Conservation (phyloP, 2,797 vertebrate genomes). For the Melanotaenia boesemani region DNA sequence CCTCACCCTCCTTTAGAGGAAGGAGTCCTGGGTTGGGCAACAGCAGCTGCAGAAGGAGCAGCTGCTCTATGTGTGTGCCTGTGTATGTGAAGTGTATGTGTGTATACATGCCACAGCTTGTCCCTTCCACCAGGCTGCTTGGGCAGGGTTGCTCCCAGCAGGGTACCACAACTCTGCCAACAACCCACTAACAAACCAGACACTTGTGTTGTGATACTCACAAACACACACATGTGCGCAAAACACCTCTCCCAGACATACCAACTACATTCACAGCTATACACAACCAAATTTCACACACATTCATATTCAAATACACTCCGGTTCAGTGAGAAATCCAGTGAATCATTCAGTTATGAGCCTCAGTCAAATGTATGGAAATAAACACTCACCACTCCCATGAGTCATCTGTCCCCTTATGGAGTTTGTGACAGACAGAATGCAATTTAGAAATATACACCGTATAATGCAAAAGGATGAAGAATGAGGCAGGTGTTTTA, state of each 20-base stretch:
- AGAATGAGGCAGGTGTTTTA: slow-evolving; percentile 66
- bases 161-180: slow-evolving; percentile 81
- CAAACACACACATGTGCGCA: slow-evolving; percentile 32
- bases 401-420: slow-evolving; percentile 62
- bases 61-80: slow-evolving; percentile 71
- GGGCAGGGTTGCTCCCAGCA: slow-evolving; percentile 82
- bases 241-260: slow-evolving; percentile 48
- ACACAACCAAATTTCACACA: slow-evolving; percentile 65
- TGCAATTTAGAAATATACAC: slow-evolving; percentile 64
- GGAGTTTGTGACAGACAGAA: slow-evolving; percentile 69
- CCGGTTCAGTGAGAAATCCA: slow-evolving; percentile 54
- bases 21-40: slow-evolving; percentile 74
- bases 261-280: slow-evolving; percentile 54
- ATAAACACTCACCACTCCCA: slow-evolving; percentile 64
- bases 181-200: slow-evolving; percentile 68
- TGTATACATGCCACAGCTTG: slow-evolving; percentile 78
- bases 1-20: slow-evolving; percentile 54
- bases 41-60: slow-evolving; percentile 84
- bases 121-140: slow-evolving; percentile 79
- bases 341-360: slow-evolving; percentile 70
- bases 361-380: slow-evolving; percentile 68
- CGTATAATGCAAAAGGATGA: slow-evolving; percentile 54
- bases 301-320: slow-evolving; percentile 77
- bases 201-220: slow-evolving; percentile 60
- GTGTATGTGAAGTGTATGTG: slow-evolving; percentile 46